Base-by-base conservation (phyloP, 2,888 invertebrate genomes). In the Hecatera dysodea region DNA sequence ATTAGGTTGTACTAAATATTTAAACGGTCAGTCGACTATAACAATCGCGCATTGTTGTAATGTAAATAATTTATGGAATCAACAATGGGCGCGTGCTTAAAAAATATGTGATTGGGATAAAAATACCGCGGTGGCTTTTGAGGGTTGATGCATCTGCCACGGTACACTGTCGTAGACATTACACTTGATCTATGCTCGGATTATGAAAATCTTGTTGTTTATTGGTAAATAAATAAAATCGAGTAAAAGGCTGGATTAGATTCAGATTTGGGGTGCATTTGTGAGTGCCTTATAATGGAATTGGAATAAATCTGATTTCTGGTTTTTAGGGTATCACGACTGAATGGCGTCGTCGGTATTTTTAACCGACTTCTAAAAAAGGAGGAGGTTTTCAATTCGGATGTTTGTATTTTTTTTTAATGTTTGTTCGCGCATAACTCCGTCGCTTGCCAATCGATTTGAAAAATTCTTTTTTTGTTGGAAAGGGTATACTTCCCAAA, bases 51-150 rank as follows among this genome's bases (percentile, higher is more conserved):
- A 91, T 93, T 94, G 92, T 94, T 87, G 75, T 77, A 74, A 86
- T 78, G 87, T 88, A 89, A 90, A 92, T 86, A 89, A 89, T 91
- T 90, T 91, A 88, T 89, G 87, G 82, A 83, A 82, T 83, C 84
- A 86, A 94, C 92, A 94, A 93, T 88, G 80, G 91, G 87, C 93
- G 87, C 93, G 94, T 92, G 94, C 85, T 87, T 65, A 79, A 80
- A 82, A 88, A 89, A 88, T 89, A 85, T 87, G 87, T 82, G 88
- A 90, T 88, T 87, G 87, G 90, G 90, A 91, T 89, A 83, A 85
- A 88, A 88, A 81, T 87, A 78, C 61, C 72, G 85, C 72, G 60
- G 78, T 67, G 59, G 66, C 77, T 48, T 67, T 80, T 71, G 74
- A 90, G 92, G 92, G 92, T 91, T 91, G 75, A 48, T 79, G 81